A percentile compares a stretch with the other conserved stretches of the same genome.
phyloP scores from a whole-genome alignment of 2,113 vertebrate genomes.

The Tapirus terrestris region DNA sequence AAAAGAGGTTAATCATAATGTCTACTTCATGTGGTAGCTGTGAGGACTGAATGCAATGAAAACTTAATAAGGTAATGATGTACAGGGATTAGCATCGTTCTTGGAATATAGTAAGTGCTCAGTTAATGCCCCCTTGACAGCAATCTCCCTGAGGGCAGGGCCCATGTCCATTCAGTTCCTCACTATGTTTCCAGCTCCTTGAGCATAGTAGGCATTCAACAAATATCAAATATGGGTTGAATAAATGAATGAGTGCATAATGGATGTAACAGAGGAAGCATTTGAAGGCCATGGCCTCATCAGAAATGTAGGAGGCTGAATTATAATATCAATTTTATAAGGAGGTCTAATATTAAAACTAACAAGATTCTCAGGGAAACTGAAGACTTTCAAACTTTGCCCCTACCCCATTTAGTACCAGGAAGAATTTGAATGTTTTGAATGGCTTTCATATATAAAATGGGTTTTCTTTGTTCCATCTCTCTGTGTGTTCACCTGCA shows the following conservation, averaged over 20 bases:
- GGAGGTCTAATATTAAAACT: neutral
- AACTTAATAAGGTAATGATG: neutral
- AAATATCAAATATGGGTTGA: neutral
- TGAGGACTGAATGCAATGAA: neutral
- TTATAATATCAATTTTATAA: neutral
- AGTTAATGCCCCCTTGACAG: neutral
- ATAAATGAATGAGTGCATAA: neutral
- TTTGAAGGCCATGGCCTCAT: neutral
- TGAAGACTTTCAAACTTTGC: neutral
- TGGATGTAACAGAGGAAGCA: neutral
- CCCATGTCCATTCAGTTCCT: neutral
- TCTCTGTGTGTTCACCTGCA: too few species aligned
- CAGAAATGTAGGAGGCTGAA: neutral
- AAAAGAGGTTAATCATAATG: neutral
- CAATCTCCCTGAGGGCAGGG: rapidly evolving
- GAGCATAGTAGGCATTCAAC: neutral
- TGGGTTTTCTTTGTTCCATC: neutral
- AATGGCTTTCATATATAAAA: neutral
- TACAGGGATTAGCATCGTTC: neutral
- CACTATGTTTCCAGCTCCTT: neutral
- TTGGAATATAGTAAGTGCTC: neutral
- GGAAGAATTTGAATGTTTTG: neutral
- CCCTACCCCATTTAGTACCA: neutral
- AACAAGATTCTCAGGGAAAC: neutral
- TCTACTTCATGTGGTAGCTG: neutral